phyloP scores from a whole-genome alignment of 2,888 invertebrate genomes.

The Spilosoma lubricipeda region DNA sequence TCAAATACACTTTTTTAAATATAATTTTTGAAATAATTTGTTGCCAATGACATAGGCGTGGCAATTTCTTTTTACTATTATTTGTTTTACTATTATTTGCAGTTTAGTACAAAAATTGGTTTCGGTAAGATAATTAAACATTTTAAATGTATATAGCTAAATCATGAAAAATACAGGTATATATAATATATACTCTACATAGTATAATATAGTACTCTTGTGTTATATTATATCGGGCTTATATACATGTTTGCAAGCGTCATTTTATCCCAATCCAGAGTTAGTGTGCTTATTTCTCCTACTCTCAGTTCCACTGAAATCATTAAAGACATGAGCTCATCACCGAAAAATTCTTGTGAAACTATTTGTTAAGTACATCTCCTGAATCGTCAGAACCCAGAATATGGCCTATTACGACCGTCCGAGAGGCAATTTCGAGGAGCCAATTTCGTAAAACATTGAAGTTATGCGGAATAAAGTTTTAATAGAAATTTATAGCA shows the following conservation, averaged over 20 bases:
- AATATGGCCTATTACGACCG: constrained; percentile 42
- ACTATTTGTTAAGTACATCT: constrained; percentile 54
- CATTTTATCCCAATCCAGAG: neutral
- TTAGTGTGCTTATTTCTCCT: neutral
- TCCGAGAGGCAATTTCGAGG: constrained; percentile 41
- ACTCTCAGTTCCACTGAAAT: constrained; percentile 25
- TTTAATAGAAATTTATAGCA: constrained; percentile 14
- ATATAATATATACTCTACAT: no score
- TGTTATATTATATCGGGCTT: neutral
- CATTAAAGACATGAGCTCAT: constrained; percentile 49
- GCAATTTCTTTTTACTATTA: neutral
- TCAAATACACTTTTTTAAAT: no score
- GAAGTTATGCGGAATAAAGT: constrained; percentile 29
- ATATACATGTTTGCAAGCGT: neutral
- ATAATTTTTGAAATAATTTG: neutral
- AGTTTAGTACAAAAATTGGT: neutral
- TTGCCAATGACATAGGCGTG: neutral
- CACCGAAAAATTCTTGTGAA: no score
- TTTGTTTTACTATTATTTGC: neutral
- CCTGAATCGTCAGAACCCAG: constrained; percentile 41
- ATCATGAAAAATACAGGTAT: neutral
- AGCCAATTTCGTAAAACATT: constrained; percentile 44
- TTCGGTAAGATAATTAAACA: no score
- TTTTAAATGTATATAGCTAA: no score
- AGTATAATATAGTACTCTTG: neutral